Evolutionary conservation across 2,888 invertebrate genomes (phyloP).

Genomic region (Synanthedon myopaeformis): DNA sequence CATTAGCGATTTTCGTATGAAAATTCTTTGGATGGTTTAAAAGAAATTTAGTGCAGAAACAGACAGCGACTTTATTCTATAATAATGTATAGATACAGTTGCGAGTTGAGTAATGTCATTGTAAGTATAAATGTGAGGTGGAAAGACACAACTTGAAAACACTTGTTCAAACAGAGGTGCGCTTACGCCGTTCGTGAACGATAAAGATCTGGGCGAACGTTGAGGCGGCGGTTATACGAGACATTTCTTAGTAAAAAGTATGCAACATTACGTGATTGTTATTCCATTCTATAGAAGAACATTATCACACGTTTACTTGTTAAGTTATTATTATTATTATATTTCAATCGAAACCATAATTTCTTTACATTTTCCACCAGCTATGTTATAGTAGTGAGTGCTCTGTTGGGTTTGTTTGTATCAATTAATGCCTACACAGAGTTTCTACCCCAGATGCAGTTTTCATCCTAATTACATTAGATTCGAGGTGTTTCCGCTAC

Average conservation of each 20-base stretch:
- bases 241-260: background rate
- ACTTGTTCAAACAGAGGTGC: conserved; percentile 35
- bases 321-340: background rate
- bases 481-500: no score
- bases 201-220: background rate
- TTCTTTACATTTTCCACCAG: no score
- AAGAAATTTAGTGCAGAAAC: no score
- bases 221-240: background rate
- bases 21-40: no score
- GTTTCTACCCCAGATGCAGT: no score
- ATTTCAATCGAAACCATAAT: background rate
- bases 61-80: no score
- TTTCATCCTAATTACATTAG: no score
- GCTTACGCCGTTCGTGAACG: conserved; percentile 6
- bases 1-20: no score
- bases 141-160: conserved; percentile 11
- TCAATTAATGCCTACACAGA: no score
- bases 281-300: background rate
- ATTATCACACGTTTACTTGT: background rate
- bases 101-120: background rate
- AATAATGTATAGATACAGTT: no score
- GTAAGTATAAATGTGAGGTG: background rate
- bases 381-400: no score
- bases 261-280: background rate
- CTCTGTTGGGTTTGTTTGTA: no score